These are phyloP conservation scores for Neosilurus hyrtlii DNA, from an alignment of 2,797 vertebrate species.

Conservation along the genomic window DNA sequence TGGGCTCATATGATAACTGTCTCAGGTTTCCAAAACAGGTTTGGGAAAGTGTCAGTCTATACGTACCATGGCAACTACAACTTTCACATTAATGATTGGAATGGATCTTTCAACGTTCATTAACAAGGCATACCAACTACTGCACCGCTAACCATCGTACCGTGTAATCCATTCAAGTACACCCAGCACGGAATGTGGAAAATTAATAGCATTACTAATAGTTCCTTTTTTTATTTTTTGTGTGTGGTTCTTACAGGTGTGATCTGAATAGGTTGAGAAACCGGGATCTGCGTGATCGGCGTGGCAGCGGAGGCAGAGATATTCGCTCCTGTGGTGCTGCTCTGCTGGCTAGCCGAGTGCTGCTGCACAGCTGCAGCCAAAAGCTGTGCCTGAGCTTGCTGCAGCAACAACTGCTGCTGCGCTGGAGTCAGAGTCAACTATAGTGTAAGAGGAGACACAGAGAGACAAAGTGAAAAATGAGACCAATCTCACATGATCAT, in stretches of 20 bases:
- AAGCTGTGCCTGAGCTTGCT: slow-evolving; percentile 97
- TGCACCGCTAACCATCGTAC: neutral
- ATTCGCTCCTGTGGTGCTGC: slow-evolving; percentile 90
- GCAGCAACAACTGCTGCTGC: slow-evolving; percentile 94
- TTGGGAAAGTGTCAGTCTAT: neutral
- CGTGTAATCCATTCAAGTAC: neutral
- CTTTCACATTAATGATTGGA: neutral
- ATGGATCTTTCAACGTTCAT: neutral
- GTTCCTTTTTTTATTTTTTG: neutral
- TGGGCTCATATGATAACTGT: neutral
- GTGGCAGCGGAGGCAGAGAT: slow-evolving; percentile 97
- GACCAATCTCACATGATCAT: neutral
- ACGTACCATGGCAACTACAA: neutral
- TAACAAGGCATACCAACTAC: too few species aligned
- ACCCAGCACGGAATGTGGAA: neutral
- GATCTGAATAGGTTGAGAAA: slow-evolving; percentile 97
- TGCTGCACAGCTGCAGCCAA: slow-evolving; percentile 93
- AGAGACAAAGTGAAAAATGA: slow-evolving; percentile 8
- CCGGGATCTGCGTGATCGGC: slow-evolving; percentile 95
- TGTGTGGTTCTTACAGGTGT: slow-evolving; percentile 75
- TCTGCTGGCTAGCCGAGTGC: slow-evolving; percentile 96
- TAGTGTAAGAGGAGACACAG: neutral
- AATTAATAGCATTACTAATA: neutral
- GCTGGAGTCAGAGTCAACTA: slow-evolving; percentile 94
- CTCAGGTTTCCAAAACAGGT: neutral